These are phyloP conservation scores for Paralichthys olivaceus DNA, from an alignment of 2,113 vertebrate genomes.

Conservation along the genomic window DNA sequence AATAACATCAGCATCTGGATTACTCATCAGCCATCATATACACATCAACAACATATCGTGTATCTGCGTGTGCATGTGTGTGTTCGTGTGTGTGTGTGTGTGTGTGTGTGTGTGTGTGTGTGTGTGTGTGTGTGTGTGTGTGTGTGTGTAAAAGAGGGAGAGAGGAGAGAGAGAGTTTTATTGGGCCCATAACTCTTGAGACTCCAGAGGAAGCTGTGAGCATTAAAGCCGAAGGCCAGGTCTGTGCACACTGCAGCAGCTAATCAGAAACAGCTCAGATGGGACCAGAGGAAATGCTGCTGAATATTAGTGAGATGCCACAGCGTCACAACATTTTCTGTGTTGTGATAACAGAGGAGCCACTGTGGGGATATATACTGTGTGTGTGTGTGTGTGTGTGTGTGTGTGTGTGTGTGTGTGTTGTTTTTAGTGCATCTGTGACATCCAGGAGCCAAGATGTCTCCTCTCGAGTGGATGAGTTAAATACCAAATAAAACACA, in stretches of 20 bases:
- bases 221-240: conserved; percentile 70
- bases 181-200: conserved; percentile 71
- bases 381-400: not conserved
- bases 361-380: not conserved
- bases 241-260: conserved; percentile 52
- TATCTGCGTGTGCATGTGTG: conserved; percentile 2
- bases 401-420: not conserved
- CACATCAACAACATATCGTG: conserved; percentile 24
- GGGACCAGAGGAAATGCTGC: conserved; percentile 36
- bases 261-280: conserved; percentile 57
- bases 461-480: not conserved
- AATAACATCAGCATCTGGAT: conserved; percentile 66
- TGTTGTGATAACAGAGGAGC: not conserved
- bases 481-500: not conserved
- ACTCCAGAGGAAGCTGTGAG: conserved; percentile 60
- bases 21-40: conserved; percentile 61
- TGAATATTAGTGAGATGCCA: conserved; percentile 23
- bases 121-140: conserved; percentile 1
- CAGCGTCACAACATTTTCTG: conserved; percentile 7
- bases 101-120: not conserved
- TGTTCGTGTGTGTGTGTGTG: conserved; percentile 1
- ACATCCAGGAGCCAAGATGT: not conserved
- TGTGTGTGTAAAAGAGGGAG: not conserved
- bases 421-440: not conserved
- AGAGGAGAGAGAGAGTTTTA: conserved; percentile 55